Base-by-base conservation (phyloP, 2,113 vertebrate species). In the Sardina pilchardus region DNA sequence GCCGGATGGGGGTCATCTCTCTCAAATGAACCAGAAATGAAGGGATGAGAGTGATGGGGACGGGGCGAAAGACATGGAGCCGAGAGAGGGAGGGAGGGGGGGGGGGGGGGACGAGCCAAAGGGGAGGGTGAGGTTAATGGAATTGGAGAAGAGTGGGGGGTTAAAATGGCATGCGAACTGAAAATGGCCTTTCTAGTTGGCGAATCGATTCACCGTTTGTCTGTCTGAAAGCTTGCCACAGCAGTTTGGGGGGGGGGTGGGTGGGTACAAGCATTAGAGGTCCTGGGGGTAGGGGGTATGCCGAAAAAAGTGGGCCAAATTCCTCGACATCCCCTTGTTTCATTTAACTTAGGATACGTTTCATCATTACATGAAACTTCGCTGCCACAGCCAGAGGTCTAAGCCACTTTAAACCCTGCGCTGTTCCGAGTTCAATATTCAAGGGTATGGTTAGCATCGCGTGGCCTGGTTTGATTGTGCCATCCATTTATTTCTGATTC, bases 131-230 rank as follows among this genome's bases (percentile, higher is more conserved):
- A 93, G 91, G 88, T 93, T 95, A 89, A 96, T 95, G 91, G 95
- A 96, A 88, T 87, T 88, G 85, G 91, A 90, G 84, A 85, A 83
- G 84, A 86, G 90, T 50, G 42, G 47, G 63, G 90, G 36, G 92
- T 92, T 93, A 94, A 93, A 90, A 94, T 92, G 63, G 92, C 92
- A 85, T 90, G 94, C 90, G 95, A 94, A 81, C 94, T 93, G 94
- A 96, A 95, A 96, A 95, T 92, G 92, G 93, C 87, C 92, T 89
- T 93, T 89, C 88, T 42, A 87, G 89, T 90, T 17, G 34, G 82
- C 48, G 87, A 92, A 94, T 94, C 93, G 85, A 92, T 93, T 89
- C 85, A 17, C 47, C 59, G 63, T 75, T 86, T 86, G 86, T 90
- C 78, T 87, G 83, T 85, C 81, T 84, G 84, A 91, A 94, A 78